Evolutionary conservation across 2,113 vertebrate genomes (phyloP).

Genomic region (Riparia riparia): DNA sequence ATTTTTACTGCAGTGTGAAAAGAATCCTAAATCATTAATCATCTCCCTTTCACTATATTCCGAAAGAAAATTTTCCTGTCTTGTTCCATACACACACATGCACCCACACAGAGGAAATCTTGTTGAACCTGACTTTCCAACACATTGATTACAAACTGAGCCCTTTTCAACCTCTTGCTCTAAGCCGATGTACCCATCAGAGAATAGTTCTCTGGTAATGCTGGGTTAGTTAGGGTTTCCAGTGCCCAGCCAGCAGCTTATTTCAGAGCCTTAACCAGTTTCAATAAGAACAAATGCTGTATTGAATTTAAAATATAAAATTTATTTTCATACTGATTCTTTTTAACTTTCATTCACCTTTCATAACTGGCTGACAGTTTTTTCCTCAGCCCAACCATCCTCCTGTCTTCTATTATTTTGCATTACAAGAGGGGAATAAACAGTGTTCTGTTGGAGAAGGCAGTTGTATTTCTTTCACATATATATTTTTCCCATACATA

Average conservation of each 20-base stretch:
- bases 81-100: background rate
- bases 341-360: slow-evolving; percentile 14
- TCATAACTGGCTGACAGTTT: background rate
- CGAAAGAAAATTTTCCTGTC: slow-evolving; percentile 18
- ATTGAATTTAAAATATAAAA: background rate
- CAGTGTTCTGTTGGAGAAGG: background rate
- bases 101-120: background rate
- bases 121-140: background rate
- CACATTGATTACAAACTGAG: background rate
- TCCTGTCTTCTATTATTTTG: background rate
- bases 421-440: background rate
- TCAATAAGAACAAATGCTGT: background rate
- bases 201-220: background rate
- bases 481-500: background rate
- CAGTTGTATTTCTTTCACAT: background rate
- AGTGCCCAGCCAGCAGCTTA: background rate
- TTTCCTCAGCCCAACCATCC: background rate
- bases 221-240: background rate
- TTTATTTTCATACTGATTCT: background rate
- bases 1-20: slow-evolving; percentile 50
- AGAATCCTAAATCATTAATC: slow-evolving; percentile 58
- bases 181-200: background rate
- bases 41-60: slow-evolving; percentile 27
- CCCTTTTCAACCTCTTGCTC: background rate
- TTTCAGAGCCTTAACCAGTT: background rate